A percentile compares a stretch with the other conserved stretches of the same genome.
Conservation (phyloP, 1,140 invertebrate species). For the Saccostrea glomerata region DNA sequence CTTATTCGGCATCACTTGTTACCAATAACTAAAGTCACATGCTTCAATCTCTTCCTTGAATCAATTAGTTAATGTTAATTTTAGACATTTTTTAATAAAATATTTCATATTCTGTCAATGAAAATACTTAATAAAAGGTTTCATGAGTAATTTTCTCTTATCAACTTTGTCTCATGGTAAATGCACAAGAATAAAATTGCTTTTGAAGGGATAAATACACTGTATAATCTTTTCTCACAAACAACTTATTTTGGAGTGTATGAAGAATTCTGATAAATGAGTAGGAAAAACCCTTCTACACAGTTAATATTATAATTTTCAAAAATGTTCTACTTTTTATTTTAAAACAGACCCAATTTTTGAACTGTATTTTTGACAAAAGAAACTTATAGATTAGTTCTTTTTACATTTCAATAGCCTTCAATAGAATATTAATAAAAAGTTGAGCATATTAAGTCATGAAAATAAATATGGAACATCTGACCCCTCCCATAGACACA, state of each 20-base stretch:
- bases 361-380: too few species aligned
- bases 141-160: conserved; percentile 4
- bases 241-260: too few species aligned
- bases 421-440: too few species aligned
- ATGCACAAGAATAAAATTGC: neutral
- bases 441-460: too few species aligned
- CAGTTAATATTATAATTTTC: too few species aligned
- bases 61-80: neutral
- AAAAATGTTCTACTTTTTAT: too few species aligned
- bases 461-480: neutral
- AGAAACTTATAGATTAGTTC: too few species aligned
- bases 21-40: neutral
- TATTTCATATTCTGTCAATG: neutral
- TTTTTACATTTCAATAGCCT: too few species aligned
- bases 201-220: neutral
- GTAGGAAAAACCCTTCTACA: too few species aligned
- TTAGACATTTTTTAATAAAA: neutral
- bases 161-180: neutral
- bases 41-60: conserved; percentile 3
- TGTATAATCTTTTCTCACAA: too few species aligned
- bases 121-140: neutral
- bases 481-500: conserved; percentile 4
- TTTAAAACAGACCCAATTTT: too few species aligned
- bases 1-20: conserved; percentile 16
- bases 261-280: too few species aligned